These are phyloP conservation scores for Allygus modestus DNA, from an alignment of 2,888 invertebrate species.

Conservation along the genomic window DNA sequence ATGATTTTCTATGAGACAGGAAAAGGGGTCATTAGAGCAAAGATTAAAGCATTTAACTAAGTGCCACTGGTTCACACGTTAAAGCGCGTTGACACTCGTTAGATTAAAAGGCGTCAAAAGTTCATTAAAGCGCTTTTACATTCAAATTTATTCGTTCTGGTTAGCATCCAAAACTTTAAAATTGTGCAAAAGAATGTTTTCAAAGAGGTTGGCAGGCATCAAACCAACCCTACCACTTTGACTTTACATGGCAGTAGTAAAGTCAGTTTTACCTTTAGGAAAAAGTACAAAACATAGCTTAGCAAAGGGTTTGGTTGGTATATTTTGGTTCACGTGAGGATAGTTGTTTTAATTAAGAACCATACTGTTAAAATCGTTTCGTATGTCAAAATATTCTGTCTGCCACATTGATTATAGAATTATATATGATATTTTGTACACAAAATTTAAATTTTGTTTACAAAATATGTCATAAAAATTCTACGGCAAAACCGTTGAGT, in stretches of 20 bases:
- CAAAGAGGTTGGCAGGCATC: background rate
- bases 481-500: no score
- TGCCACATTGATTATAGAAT: no score
- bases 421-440: no score
- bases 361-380: no score
- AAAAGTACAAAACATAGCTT: no score
- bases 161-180: background rate
- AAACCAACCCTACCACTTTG: background rate
- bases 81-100: background rate
- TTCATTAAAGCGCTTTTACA: slow-evolving; percentile 9
- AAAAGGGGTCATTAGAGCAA: background rate
- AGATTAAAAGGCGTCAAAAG: slow-evolving; percentile 10
- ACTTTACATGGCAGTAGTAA: background rate
- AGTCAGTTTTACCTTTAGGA: background rate
- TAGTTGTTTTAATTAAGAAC: no score
- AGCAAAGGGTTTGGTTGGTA: no score
- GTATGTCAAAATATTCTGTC: no score
- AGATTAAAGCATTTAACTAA: slow-evolving; percentile 27
- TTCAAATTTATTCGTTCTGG: slow-evolving; percentile 9
- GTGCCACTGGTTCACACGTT: slow-evolving; percentile 40
- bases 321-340: no score
- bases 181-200: background rate
- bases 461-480: no score
- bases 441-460: no score
- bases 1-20: background rate